These are phyloP conservation scores for Tylochromis polylepis DNA, from an alignment of 2,113 vertebrate species.

Conservation along the genomic window DNA sequence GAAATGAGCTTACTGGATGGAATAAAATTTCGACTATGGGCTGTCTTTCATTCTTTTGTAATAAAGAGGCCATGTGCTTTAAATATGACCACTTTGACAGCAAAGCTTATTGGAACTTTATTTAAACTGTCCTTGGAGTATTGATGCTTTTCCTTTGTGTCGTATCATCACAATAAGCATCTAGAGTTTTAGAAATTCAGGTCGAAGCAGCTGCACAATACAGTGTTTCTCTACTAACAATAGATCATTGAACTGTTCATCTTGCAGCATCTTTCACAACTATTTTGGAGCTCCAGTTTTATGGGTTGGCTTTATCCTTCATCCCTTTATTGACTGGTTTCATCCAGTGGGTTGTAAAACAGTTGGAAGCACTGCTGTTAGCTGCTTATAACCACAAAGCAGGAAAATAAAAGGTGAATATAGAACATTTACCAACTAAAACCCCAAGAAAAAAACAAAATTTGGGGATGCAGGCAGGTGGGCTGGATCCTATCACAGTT, in stretches of 20 bases:
- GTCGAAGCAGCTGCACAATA: neutral
- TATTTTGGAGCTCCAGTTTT: neutral
- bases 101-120: neutral
- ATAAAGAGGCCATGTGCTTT: neutral
- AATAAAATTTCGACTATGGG: neutral
- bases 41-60: neutral
- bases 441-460: neutral
- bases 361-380: neutral
- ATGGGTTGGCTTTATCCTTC: neutral
- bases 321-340: neutral
- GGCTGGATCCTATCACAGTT: neutral
- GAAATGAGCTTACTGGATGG: neutral
- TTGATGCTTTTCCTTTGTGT: neutral
- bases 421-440: neutral
- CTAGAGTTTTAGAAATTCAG: neutral
- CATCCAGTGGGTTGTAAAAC: neutral
- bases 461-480: fast-evolving
- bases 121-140: neutral
- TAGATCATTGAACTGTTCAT: neutral
- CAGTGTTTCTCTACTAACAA: neutral
- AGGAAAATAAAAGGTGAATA: neutral
- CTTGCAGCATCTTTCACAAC: neutral
- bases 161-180: neutral
- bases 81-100: neutral
- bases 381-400: neutral